Percentiles rank a stretch among this genome's conserved stretches.
Evolutionary conservation across 2,797 vertebrate genomes (phyloP).

Genomic region (Graptemys geographica): DNA sequence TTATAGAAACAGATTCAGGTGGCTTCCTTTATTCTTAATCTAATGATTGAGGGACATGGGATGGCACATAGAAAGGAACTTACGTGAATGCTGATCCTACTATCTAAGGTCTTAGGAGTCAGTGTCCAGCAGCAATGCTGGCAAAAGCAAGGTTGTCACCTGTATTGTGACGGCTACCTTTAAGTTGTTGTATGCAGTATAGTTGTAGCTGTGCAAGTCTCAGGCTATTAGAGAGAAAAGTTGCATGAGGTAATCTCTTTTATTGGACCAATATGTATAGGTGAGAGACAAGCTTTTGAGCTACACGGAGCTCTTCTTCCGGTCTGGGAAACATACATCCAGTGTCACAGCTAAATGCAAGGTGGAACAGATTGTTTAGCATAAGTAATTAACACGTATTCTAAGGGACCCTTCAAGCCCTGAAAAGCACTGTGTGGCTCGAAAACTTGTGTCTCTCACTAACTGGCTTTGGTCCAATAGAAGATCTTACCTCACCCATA

Average conservation of each 20-base stretch:
- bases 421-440: neutral
- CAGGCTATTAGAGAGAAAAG: neutral
- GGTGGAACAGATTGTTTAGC: neutral
- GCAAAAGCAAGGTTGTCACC: neutral
- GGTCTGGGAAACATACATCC: neutral
- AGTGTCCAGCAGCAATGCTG: neutral
- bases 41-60: neutral
- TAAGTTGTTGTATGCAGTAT: neutral
- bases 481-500: neutral
- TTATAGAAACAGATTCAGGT: neutral
- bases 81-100: neutral
- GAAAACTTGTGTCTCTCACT: neutral
- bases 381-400: neutral
- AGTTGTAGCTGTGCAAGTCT: neutral
- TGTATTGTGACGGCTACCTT: accelerated
- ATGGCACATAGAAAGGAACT: neutral
- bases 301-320: neutral
- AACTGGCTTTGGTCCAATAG: neutral
- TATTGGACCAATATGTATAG: neutral
- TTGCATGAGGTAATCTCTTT: neutral
- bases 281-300: neutral
- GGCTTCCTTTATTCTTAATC: neutral
- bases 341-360: neutral
- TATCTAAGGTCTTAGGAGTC: neutral
- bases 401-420: neutral